phyloP scores from a whole-genome alignment of 92 coral and sea anemone genomes.

The Phymanthus crucifer region DNA sequence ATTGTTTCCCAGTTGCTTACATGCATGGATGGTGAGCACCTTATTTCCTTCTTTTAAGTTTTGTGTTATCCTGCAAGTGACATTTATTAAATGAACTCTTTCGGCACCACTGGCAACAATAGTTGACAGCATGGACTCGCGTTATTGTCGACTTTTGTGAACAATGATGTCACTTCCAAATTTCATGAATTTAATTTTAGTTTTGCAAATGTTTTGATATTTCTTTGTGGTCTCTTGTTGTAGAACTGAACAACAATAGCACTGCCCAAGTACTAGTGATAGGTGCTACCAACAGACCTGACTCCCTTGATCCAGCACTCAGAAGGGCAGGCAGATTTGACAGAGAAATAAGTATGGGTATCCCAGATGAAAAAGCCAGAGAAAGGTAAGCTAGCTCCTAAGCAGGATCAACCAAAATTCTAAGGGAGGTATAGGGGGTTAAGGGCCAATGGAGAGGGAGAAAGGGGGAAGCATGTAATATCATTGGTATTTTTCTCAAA shows the following conservation, averaged over 20 bases:
- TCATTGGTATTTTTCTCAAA: neutral
- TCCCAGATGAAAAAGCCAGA: constrained; percentile 90
- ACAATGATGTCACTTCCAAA: too few relatives aligned
- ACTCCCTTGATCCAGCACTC: constrained; percentile 96
- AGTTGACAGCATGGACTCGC: too few relatives aligned
- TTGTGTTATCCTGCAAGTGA: too few relatives aligned
- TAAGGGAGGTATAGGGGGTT: too few relatives aligned
- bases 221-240: neutral
- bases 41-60: neutral
- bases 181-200: too few relatives aligned
- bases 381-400: constrained; percentile 53
- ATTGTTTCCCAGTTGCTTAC: constrained; percentile 94
- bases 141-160: too few relatives aligned
- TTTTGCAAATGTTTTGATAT: too few relatives aligned
- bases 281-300: constrained; percentile 97
- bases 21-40: constrained; percentile 86
- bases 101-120: too few relatives aligned
- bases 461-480: too few relatives aligned
- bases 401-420: too few relatives aligned
- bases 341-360: constrained; percentile 97
- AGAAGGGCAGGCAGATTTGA: constrained; percentile 98
- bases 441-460: too few relatives aligned
- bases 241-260: constrained; percentile 78
- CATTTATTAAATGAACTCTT: too few relatives aligned
- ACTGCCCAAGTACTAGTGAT: constrained; percentile 82